phyloP scores from a whole-genome alignment of 2,113 vertebrate species.

The Seriola rivoliana region DNA sequence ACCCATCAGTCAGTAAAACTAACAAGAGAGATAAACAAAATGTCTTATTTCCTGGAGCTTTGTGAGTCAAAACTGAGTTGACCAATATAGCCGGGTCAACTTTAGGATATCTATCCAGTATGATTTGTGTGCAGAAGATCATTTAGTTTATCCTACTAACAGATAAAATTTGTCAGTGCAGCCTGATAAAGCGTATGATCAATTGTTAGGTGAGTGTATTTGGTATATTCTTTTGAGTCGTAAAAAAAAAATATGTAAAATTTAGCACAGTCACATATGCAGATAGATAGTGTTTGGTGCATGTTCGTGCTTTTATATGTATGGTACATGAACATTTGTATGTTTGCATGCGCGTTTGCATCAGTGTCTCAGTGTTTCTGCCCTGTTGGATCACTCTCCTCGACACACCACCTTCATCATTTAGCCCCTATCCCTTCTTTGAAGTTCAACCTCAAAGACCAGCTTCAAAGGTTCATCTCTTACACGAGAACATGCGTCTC shows the following conservation, averaged over 20 bases:
- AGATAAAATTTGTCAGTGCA: background rate
- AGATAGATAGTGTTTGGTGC: too few species aligned
- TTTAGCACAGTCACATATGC: too few species aligned
- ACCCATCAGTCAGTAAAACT: background rate
- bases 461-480: conserved; percentile 78
- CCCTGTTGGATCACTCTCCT: conserved; percentile 14
- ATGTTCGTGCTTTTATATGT: too few species aligned
- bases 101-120: too few species aligned
- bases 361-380: conserved; percentile 15
- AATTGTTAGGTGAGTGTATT: too few species aligned
- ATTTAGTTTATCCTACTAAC: background rate
- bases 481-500: conserved; percentile 62
- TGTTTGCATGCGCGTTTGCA: conserved; percentile 11
- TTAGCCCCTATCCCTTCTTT: conserved; percentile 62
- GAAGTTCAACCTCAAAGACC: conserved; percentile 78
- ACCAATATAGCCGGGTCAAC: background rate
- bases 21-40: background rate
- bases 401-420: conserved; percentile 54
- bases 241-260: too few species aligned
- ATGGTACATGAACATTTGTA: background rate
- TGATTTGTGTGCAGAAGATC: background rate
- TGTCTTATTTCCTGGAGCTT: background rate
- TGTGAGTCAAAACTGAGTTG: background rate
- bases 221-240: too few species aligned
- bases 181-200: background rate